Conservation (phyloP, 2,888 invertebrate species). For the Lumbricus terrestris region DNA sequence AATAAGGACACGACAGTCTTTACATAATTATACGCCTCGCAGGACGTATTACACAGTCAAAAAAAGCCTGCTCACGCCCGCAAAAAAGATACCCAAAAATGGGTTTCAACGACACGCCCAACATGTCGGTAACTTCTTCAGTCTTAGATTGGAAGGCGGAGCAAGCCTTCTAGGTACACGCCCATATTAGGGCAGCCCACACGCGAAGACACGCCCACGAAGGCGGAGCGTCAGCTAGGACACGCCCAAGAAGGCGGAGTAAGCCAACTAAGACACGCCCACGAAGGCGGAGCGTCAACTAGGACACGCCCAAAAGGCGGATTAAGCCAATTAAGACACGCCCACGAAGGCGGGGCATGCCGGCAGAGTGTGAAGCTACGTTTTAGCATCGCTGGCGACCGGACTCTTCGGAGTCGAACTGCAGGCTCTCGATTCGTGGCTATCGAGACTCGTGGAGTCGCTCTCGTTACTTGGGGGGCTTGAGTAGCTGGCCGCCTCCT, state of each 20-base stretch:
- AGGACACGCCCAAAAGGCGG: background rate
- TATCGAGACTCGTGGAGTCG: slow-evolving; percentile 74
- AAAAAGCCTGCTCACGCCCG: background rate
- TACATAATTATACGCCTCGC: background rate
- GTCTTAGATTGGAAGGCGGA: background rate
- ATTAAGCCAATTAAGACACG: background rate
- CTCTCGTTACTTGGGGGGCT: slow-evolving; percentile 79
- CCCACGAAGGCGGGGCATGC: background rate
- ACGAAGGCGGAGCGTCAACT: background rate
- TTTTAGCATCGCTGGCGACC: background rate
- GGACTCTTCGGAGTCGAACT: slow-evolving; percentile 5
- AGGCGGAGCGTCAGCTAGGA: too few relatives aligned
- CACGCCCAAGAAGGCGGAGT: background rate
- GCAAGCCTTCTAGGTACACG: background rate
- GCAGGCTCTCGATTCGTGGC: slow-evolving; percentile 38
- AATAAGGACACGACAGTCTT: background rate
- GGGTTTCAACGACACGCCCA: background rate
- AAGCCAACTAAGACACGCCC: slow-evolving; percentile 3
- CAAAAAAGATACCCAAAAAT: background rate
- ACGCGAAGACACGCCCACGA: too few relatives aligned
- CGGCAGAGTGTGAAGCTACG: slow-evolving; percentile 11
- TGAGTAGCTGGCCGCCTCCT: slow-evolving; percentile 78
- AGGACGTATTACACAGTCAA: background rate
- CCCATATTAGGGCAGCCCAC: background rate
- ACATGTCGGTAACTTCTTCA: background rate